Evolutionary conservation across 2,797 vertebrate species (phyloP), one percentile per base, ranked within the genome.

Genomic region (Glossophaga mutica): DNA sequence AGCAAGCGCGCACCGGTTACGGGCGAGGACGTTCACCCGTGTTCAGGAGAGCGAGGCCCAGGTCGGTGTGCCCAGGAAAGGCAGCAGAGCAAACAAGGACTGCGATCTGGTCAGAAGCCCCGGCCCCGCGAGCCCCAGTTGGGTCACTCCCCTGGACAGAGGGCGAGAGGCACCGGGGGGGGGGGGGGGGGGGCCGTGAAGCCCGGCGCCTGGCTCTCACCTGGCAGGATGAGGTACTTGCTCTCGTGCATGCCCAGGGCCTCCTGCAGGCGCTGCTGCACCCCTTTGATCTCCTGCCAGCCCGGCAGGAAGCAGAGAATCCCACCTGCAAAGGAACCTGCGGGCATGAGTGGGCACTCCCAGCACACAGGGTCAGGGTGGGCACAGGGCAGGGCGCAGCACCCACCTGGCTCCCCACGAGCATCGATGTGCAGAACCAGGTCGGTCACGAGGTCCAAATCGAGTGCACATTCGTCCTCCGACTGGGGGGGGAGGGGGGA

Each of bases 251-350:
- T 98, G 6, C 98, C 97, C 0, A 94, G 94, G 77, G 97, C 99
- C 95, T 97, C 98, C 68, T 99, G 97, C 48, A 99, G 99, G 62
- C 98, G 99, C 93, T 99, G 99, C 96, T 99, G 99, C 76, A 99
- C 99, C 1, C 98, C 98, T 88, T 98, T 99, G 97, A 99, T 99
- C 83, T 99, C 99, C 98, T 99, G 99, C 99, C 99, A 99, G 1
- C 99, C 99, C 0, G 99, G 99, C 50, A 99, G 99, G 97, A 99
- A 99, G 98, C 99, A 99, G 97, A 99, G 98, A 92, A 99, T 99
- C 14, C 99, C 99, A 92, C 99, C 99, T 99, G 98, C 0, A 97
- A 98, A 16, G 67, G 42, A 84, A 65, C 93, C 92, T 74, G 81
- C 18, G 92, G 89, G 39, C 29, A 7, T 52, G 34, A 94, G 92